Evolutionary conservation across 2,888 invertebrate genomes (phyloP).

Genomic region (Leptinotarsa tumamoca): DNA sequence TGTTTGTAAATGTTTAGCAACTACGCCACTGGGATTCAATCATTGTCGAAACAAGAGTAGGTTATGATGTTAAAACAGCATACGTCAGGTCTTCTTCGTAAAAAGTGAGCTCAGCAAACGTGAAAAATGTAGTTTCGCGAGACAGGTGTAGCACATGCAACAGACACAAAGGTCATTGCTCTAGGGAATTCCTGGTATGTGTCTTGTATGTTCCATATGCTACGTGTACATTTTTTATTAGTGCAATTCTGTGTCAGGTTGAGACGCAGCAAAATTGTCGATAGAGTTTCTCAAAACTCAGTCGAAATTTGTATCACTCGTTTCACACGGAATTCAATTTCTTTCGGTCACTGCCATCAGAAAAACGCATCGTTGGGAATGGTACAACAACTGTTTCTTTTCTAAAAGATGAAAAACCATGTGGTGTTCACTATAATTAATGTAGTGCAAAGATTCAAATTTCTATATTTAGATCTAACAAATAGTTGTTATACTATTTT

Average conservation of each 20-base stretch:
- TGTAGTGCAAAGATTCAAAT: no score
- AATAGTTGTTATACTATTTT: no score
- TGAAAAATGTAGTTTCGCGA: constrained; percentile 29
- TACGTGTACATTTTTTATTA: not conserved
- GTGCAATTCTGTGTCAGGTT: constrained; percentile 5
- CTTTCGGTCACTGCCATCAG: not conserved
- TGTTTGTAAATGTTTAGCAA: not conserved
- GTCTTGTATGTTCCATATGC: constrained; percentile 33
- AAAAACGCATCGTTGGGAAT: no score
- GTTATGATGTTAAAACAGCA: constrained; percentile 3
- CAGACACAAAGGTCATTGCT: constrained; percentile 36
- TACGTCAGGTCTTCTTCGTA: constrained; percentile 9
- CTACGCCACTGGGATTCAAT: constrained; percentile 1
- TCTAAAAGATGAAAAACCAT: no score
- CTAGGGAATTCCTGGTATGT: constrained; percentile 41
- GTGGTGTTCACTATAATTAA: no score
- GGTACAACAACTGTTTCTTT: no score
- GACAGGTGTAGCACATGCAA: constrained; percentile 37
- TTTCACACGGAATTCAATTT: not conserved
- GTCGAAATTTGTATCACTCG: not conserved
- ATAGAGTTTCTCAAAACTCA: not conserved
- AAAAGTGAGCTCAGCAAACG: constrained; percentile 12
- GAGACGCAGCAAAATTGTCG: not conserved
- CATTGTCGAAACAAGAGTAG: constrained; percentile 16
- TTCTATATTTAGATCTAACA: no score